phyloP scores from a whole-genome alignment of 2,113 vertebrate genomes.

The Solea senegalensis region DNA sequence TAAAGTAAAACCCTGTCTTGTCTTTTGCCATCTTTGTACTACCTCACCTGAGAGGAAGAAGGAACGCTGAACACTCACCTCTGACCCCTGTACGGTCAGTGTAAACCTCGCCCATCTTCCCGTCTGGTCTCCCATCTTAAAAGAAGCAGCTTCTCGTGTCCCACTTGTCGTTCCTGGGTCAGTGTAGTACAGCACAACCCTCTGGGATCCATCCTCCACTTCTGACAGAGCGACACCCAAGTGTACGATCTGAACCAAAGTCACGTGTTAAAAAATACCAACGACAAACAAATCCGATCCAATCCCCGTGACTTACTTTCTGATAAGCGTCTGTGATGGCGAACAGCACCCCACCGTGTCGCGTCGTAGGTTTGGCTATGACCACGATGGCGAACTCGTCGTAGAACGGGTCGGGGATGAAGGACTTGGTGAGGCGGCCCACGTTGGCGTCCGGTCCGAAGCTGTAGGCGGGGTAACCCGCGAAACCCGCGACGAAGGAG shows the following conservation, averaged over 20 bases:
- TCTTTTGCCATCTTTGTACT: too few relatives aligned
- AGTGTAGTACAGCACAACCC: conserved; percentile 90
- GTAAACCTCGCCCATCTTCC: conserved; percentile 91
- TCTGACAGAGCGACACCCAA: conserved; percentile 87
- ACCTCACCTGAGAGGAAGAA: too few relatives aligned
- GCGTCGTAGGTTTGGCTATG: conserved; percentile 85
- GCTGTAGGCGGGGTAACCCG: conserved; percentile 93
- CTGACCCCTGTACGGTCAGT: conserved; percentile 83
- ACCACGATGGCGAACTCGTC: conserved; percentile 87
- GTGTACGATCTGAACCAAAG: conserved; percentile 82
- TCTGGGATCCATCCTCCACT: conserved; percentile 87
- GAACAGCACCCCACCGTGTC: conserved; percentile 87
- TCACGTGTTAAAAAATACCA: background rate
- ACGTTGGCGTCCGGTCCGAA: conserved; percentile 90
- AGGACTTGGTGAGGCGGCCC: conserved; percentile 88
- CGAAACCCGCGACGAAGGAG: conserved; percentile 92
- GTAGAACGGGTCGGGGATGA: conserved; percentile 88
- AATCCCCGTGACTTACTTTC: conserved; percentile 43
- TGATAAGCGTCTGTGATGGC: conserved; percentile 92
- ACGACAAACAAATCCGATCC: background rate
- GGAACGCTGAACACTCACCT: conserved; percentile 52
- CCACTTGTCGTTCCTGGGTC: conserved; percentile 79
- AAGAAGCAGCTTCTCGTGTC: conserved; percentile 88
- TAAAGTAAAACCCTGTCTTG: too few relatives aligned
- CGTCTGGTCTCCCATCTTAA: conserved; percentile 90